A percentile compares a stretch with the other conserved stretches of the same genome.
Evolutionary conservation across 1,140 invertebrate genomes (phyloP).

Genomic region (Nomia melanderi): DNA sequence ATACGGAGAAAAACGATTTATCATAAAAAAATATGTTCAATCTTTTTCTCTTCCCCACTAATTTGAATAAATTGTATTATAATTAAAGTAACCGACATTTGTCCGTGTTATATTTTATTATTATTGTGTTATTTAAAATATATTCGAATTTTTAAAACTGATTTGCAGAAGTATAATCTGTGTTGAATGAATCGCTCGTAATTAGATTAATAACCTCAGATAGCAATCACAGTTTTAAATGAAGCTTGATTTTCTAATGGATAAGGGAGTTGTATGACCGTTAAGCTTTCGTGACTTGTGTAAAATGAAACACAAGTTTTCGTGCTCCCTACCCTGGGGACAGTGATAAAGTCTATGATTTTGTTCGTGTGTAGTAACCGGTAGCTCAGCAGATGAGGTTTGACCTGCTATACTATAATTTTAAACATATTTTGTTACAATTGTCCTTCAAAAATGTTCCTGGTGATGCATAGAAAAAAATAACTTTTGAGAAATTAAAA

Average conservation of each 20-base stretch:
- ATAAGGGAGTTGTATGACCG: conserved; percentile 38
- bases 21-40: no score
- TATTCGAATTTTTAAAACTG: background rate
- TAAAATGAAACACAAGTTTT: conserved; percentile 23
- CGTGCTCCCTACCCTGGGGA: background rate
- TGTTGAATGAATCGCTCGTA: background rate
- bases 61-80: no score
- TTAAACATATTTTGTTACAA: no score
- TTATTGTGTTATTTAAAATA: background rate
- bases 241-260: conserved; percentile 18
- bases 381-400: no score
- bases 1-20: no score
- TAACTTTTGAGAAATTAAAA: no score
- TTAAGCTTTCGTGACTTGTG: conserved; percentile 34
- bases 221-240: background rate
- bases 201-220: conserved; percentile 24
- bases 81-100: no score
- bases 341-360: conserved; percentile 20
- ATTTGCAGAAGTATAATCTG: background rate
- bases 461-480: no score
- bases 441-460: no score
- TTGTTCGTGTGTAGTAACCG: background rate
- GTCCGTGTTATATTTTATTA: background rate
- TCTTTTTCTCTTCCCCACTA: no score
- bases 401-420: no score